Evolutionary conservation across 2,797 vertebrate genomes (phyloP).

Genomic region (Rhodeus uyekii): DNA sequence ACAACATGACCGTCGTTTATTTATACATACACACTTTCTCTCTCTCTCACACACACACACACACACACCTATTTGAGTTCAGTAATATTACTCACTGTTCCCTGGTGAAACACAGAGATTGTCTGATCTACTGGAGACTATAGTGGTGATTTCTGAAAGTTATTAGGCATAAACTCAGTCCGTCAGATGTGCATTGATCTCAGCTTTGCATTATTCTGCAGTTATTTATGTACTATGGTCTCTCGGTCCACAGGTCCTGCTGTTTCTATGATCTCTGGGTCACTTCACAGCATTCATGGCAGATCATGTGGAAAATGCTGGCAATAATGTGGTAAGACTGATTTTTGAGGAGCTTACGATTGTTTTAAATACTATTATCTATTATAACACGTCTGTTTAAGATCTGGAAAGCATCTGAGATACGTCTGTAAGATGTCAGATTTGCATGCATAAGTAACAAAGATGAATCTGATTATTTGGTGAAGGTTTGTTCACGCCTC

Average conservation of each 20-base stretch:
- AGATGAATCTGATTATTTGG: no score
- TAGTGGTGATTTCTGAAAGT: not conserved
- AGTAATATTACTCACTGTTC: no score
- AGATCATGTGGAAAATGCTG: conserved; percentile 71
- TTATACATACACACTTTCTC: no score
- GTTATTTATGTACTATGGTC: not conserved
- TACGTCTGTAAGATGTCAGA: no score
- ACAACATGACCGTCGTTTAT: no score
- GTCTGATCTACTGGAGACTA: not conserved
- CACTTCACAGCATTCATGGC: conserved; percentile 71
- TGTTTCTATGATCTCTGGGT: conserved; percentile 71
- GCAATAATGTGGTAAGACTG: conserved; percentile 76
- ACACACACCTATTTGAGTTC: no score
- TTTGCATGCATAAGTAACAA: no score
- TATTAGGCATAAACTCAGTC: not conserved
- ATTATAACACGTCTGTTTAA: no score
- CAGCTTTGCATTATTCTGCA: not conserved
- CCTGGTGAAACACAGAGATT: not conserved
- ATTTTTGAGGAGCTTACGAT: no score
- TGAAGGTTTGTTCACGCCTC: not conserved
- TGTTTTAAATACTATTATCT: no score
- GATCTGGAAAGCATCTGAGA: no score
- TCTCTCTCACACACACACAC: no score
- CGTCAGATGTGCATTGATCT: not conserved
- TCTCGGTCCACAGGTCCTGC: not conserved